A percentile compares a stretch with the other conserved stretches of the same genome.
These are phyloP conservation scores for Esperia sulphurella DNA, from an alignment of 2,888 invertebrate genomes.

Conservation along the genomic window DNA sequence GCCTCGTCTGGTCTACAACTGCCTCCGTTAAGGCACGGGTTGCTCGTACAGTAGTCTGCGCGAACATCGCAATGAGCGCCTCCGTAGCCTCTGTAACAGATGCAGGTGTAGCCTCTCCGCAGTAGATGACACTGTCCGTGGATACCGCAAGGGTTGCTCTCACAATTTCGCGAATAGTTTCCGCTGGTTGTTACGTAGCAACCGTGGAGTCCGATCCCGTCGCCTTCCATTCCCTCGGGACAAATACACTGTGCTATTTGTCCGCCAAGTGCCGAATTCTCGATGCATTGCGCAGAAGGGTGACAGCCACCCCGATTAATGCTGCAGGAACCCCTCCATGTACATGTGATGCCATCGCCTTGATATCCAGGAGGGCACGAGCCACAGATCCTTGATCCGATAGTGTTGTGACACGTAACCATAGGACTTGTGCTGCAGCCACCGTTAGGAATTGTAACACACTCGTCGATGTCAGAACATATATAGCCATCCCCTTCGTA, in stretches of 20 bases:
- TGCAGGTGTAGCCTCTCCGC: slow-evolving; percentile 71
- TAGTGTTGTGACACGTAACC: slow-evolving; percentile 93
- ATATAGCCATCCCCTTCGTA: slow-evolving; percentile 92
- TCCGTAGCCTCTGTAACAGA: slow-evolving; percentile 80
- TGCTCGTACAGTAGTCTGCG: slow-evolving; percentile 81
- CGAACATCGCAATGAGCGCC: slow-evolving; percentile 81
- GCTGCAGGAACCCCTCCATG: slow-evolving; percentile 83
- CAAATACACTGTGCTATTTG: slow-evolving; percentile 86
- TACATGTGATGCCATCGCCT: slow-evolving; percentile 90
- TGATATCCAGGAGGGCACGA: slow-evolving; percentile 92
- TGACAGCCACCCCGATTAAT: slow-evolving; percentile 93
- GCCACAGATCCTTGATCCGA: slow-evolving; percentile 92
- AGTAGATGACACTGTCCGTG: slow-evolving; percentile 80
- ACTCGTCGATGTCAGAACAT: slow-evolving; percentile 95
- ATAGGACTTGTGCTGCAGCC: slow-evolving; percentile 91
- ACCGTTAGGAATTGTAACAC: slow-evolving; percentile 88
- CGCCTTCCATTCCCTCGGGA: slow-evolving; percentile 87
- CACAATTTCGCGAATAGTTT: slow-evolving; percentile 64
- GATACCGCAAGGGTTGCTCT: slow-evolving; percentile 72
- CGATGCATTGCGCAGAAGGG: slow-evolving; percentile 87
- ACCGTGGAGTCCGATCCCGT: slow-evolving; percentile 88
- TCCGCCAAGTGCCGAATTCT: slow-evolving; percentile 79
- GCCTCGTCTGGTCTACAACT: slow-evolving; percentile 77
- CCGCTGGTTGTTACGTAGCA: slow-evolving; percentile 71
- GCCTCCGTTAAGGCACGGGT: slow-evolving; percentile 91